A percentile compares a stretch with the other conserved stretches of the same genome.
Evolutionary conservation across 2,797 vertebrate species (phyloP).

Genomic region (Holocentrus rufus): DNA sequence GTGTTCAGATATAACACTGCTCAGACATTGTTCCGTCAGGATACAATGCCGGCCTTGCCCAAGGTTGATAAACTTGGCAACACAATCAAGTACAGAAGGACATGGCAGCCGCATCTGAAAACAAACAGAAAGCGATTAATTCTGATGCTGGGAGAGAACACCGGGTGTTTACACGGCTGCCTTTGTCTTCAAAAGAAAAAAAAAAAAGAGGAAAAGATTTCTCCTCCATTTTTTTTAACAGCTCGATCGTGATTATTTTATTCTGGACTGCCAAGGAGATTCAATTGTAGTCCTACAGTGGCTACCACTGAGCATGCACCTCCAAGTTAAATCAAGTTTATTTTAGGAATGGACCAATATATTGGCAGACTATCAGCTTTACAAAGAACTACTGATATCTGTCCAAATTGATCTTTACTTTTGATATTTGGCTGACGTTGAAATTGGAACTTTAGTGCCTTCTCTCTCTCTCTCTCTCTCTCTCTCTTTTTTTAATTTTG

Average conservation of each 20-base stretch:
- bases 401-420: no score
- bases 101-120: constrained; percentile 28
- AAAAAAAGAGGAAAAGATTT: constrained; percentile 37
- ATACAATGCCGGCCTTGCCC: background rate
- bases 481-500: no score
- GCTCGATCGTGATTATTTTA: background rate
- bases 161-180: constrained; percentile 1
- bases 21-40: constrained; percentile 11
- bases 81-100: constrained; percentile 35
- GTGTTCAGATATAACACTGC: constrained; percentile 20
- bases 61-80: constrained; percentile 42
- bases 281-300: background rate
- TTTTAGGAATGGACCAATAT: background rate
- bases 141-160: constrained; percentile 35
- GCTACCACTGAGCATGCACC: background rate
- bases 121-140: constrained; percentile 43
- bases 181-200: constrained; percentile 15
- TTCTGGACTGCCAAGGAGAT: background rate
- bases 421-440: no score
- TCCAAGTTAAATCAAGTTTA: constrained; percentile 10
- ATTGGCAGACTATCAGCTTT: no score
- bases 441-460: no score
- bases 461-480: no score
- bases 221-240: background rate
- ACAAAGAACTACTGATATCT: no score